Percentiles rank a stretch among this genome's conserved stretches.
Conservation (phyloP, 1,140 invertebrate species). For the Drosophila neocordata region DNA sequence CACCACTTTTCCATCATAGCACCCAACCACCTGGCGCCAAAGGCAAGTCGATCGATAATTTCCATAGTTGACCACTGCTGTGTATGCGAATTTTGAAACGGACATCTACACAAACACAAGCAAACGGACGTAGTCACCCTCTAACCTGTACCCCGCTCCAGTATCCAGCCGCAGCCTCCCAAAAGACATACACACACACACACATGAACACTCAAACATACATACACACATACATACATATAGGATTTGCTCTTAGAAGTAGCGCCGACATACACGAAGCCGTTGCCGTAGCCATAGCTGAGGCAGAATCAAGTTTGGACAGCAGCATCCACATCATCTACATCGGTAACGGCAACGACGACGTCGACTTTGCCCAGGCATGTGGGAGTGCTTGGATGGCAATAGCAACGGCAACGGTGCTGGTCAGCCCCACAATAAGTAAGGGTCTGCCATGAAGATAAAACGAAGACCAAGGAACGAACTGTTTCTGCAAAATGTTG, state of each 20-base stretch:
- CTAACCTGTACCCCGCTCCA: slow-evolving; percentile 39
- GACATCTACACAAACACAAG: slow-evolving; percentile 77
- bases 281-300: slow-evolving; percentile 56
- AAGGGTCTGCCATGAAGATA: slow-evolving; percentile 82
- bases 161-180: slow-evolving; percentile 5
- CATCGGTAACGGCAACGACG: slow-evolving; percentile 23
- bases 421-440: slow-evolving; percentile 79
- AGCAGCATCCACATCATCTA: slow-evolving; percentile 59
- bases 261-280: slow-evolving; percentile 11
- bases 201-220: slow-evolving; percentile 24
- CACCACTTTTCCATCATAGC: slow-evolving; percentile 77
- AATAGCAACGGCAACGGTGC: slow-evolving; percentile 48
- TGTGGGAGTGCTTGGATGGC: slow-evolving; percentile 32
- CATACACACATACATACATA: slow-evolving; percentile 35
- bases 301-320: slow-evolving; percentile 72
- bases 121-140: slow-evolving; percentile 66
- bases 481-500: slow-evolving; percentile 82
- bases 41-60: slow-evolving; percentile 82
- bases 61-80: slow-evolving; percentile 82
- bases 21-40: slow-evolving; percentile 80
- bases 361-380: slow-evolving; percentile 42
- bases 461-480: slow-evolving; percentile 83
- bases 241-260: slow-evolving; percentile 1
- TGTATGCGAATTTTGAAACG: slow-evolving; percentile 83
- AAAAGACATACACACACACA: slow-evolving; percentile 23